Evolutionary conservation across 2,113 vertebrate species (phyloP), one percentile per base, ranked within the genome.

Genomic region (Polypterus senegalus): DNA sequence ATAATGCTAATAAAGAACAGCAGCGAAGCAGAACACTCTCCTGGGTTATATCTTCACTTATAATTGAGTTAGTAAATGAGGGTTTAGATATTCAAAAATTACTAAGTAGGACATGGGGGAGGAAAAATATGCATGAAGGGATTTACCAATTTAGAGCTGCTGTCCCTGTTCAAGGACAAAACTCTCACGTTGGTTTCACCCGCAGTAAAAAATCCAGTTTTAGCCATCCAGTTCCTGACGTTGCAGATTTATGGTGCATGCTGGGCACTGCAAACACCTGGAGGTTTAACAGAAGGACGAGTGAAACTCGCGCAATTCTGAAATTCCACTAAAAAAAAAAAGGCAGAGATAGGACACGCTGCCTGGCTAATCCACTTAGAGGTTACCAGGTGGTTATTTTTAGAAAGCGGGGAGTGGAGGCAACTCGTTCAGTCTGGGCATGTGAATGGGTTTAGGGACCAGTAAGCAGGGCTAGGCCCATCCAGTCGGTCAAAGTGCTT

Each of bases 11-110:
- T 70, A 46, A 54, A 69, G 48, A 64, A 47, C 71, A 67, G 70
- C 53, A 8, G 60, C 3, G n/a, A 66, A 64, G 71, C 59, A 49
- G 51, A 68, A 70, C 63, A 66, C 66, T 67, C 65, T 68, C 53
- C 45, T 52, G 48, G 57, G 47, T 61, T 64, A 62, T 59, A 60
- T 77, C 63, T 69, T 65, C 48, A 55, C 60, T 67, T 64, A 65
- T 74, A 74, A 73, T 67, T 68, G 70, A 71, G 72, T 71, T 76
- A 76, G 72, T 78, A 65, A 71, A 76, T 68, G 61, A 66, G 60
- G 51, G 61, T 66, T 72, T 43, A 66, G 70, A 67, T 64, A 71
- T 65, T 73, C 56, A 65, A 66, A 73, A 65, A 59, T 60, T 59
- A 63, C 67, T 58, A 65, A 69, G 64, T 65, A 56, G 65, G 58